A percentile compares a stretch with the other conserved stretches of the same genome.
phyloP scores from a whole-genome alignment of 2,797 vertebrate genomes.

The Periparus ater region DNA sequence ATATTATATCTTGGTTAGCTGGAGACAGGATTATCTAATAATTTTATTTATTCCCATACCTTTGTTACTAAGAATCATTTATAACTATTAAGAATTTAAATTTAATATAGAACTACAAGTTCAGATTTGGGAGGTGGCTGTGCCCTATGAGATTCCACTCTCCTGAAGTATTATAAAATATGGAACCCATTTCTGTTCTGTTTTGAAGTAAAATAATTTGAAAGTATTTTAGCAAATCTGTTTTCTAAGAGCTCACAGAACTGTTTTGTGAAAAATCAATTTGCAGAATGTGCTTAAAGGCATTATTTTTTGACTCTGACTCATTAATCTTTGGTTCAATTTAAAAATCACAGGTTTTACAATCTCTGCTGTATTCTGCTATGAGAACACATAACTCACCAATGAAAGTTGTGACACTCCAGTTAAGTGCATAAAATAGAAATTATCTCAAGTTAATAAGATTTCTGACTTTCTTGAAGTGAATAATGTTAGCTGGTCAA shows the following conservation, averaged over 20 bases:
- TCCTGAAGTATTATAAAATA: background rate
- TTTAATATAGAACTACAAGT: background rate
- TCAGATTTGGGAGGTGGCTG: background rate
- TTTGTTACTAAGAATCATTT: background rate
- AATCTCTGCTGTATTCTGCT: background rate
- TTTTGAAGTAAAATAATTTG: background rate
- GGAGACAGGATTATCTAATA: background rate
- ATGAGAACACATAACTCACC: background rate
- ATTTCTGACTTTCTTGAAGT: background rate
- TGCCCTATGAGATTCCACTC: background rate
- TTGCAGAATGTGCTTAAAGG: background rate
- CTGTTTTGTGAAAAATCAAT: background rate
- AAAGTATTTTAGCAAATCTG: background rate
- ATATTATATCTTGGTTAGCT: background rate
- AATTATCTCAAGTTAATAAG: background rate
- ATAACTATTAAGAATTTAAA: constrained; percentile 1
- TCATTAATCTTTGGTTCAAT: background rate
- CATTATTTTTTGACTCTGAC: background rate
- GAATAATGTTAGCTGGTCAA: background rate
- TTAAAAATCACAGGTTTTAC: background rate
- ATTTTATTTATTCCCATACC: constrained; percentile 1
- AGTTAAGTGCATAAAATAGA: background rate
- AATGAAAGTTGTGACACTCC: background rate
- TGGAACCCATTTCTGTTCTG: background rate
- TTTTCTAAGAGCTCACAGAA: background rate